Percentiles rank a stretch among this genome's conserved stretches.
Evolutionary conservation across 2,113 vertebrate species (phyloP).

Genomic region (Gadus chalcogrammus): DNA sequence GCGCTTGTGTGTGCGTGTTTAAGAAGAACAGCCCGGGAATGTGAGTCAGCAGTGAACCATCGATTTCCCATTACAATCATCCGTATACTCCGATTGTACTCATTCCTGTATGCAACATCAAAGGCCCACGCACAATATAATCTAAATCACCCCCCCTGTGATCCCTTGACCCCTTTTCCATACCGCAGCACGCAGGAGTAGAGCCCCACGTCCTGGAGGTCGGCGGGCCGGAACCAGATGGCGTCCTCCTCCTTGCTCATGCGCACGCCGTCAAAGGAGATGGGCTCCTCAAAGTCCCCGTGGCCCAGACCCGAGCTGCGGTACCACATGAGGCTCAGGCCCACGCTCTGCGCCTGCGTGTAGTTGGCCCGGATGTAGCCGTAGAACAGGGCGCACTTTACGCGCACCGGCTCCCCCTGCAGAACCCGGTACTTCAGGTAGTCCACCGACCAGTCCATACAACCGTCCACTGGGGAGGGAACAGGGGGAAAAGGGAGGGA

Average conservation of each 20-base stretch:
- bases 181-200: conserved; percentile 98
- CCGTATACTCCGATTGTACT: too few species aligned
- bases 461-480: conserved; percentile 87
- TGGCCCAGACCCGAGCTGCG: conserved; percentile 75
- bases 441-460: conserved; percentile 98
- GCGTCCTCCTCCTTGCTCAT: conserved; percentile 99
- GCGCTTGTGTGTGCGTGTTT: too few species aligned
- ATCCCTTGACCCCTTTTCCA: too few species aligned
- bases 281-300: conserved; percentile 97
- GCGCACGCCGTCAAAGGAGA: conserved; percentile 91
- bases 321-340: conserved; percentile 98
- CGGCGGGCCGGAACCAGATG: conserved; percentile 97
- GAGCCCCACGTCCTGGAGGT: conserved; percentile 91
- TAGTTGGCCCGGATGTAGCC: conserved; percentile 98
- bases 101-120: too few species aligned
- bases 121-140: not conserved
- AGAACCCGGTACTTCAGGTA: conserved; percentile 93
- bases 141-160: not conserved
- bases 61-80: too few species aligned
- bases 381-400: conserved; percentile 98
- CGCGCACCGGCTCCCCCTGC: conserved; percentile 91
- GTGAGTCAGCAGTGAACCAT: too few species aligned
- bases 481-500: conserved; percentile 21
- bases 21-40: too few species aligned
- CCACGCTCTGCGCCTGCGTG: conserved; percentile 92